Percentiles rank a stretch among this genome's conserved stretches.
Conservation (phyloP, 2,888 invertebrate species). For the Neoitamus cyanurus region DNA sequence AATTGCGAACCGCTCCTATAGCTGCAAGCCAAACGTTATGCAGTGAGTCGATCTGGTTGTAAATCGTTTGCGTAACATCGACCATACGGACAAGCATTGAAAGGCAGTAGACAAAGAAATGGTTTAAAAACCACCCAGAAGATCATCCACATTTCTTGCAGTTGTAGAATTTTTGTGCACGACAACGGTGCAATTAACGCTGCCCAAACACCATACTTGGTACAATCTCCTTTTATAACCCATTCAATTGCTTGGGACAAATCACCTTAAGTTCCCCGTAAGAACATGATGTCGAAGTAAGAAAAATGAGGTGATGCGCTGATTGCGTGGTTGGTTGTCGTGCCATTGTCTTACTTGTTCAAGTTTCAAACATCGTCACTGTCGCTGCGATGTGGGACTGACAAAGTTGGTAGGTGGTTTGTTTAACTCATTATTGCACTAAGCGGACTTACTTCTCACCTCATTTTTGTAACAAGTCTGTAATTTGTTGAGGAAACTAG, state of each 20-base stretch:
- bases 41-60: neutral
- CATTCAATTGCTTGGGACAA: neutral
- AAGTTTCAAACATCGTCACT: neutral
- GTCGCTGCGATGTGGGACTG: neutral
- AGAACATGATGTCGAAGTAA: neutral
- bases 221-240: neutral
- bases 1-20: neutral
- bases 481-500: conserved; percentile 21
- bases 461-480: conserved; percentile 15
- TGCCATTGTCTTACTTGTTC: neutral
- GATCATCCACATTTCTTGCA: neutral
- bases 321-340: neutral
- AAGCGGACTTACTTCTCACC: conserved; percentile 26
- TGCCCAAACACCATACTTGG: neutral
- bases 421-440: neutral
- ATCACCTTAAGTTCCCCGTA: neutral
- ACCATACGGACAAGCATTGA: neutral
- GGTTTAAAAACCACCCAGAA: neutral
- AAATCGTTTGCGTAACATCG: neutral
- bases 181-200: neutral
- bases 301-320: conserved; percentile 2
- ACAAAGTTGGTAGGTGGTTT: neutral
- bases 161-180: neutral
- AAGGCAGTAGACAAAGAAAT: neutral
- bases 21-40: neutral